A percentile compares a stretch with the other conserved stretches of the same genome.
Evolutionary conservation across 2,888 invertebrate genomes (phyloP).

Genomic region (Epirrhoe alternata): DNA sequence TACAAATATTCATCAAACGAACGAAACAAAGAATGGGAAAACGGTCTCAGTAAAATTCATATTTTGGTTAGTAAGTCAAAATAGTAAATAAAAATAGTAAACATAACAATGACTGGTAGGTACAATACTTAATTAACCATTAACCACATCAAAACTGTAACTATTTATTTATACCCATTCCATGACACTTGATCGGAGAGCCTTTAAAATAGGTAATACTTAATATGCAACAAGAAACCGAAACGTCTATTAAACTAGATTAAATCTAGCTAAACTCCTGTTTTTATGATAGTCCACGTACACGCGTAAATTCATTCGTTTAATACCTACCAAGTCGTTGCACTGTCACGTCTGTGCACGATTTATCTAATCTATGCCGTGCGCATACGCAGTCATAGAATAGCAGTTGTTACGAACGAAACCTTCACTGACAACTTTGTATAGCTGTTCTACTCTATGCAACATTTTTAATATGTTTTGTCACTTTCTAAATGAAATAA

Average conservation of each 20-base stretch:
- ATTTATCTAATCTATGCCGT: slow-evolving; percentile 47
- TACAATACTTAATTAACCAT: no score
- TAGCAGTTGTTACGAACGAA: not conserved
- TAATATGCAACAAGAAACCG: not conserved
- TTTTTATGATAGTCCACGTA: slow-evolving; percentile 25
- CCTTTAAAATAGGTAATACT: not conserved
- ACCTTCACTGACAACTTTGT: not conserved
- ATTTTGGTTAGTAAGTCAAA: no score
- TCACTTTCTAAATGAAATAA: no score
- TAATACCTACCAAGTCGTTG: slow-evolving; percentile 14
- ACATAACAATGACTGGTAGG: no score
- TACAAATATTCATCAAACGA: no score
- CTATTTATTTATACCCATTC: no score
- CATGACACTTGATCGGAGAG: no score
- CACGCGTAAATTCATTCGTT: slow-evolving; percentile 29
- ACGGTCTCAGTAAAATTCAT: no score
- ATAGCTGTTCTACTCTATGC: not conserved
- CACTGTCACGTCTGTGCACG: slow-evolving; percentile 26
- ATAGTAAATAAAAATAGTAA: no score
- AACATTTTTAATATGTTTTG: no score
- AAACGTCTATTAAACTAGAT: slow-evolving; percentile 3
- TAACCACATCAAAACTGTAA: no score
- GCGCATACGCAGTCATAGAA: slow-evolving; percentile 52
- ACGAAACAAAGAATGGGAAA: no score
- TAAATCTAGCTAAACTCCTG: slow-evolving; percentile 13